Evolutionary conservation across 2,888 invertebrate species (phyloP).

Genomic region (Zele albiditarsus): DNA sequence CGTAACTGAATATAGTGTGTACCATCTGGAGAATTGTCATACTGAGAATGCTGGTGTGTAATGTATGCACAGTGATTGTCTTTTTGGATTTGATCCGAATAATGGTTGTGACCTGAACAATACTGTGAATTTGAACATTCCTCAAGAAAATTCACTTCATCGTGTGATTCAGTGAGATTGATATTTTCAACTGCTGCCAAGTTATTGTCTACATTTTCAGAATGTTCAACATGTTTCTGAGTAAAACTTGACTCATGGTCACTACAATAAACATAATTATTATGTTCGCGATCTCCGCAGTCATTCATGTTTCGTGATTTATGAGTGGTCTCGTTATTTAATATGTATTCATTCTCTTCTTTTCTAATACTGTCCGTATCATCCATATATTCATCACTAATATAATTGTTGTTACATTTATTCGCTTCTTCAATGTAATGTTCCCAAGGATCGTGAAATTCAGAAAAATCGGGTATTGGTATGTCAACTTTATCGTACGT

Average conservation of each 20-base stretch:
- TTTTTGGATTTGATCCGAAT: neutral
- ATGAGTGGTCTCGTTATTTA: neutral
- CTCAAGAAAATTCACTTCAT: neutral
- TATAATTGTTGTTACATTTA: neutral
- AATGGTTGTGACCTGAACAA: constrained; percentile 15
- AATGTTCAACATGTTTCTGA: neutral
- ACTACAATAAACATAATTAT: neutral
- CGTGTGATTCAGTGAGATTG: neutral
- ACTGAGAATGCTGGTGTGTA: constrained; percentile 35
- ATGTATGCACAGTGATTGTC: neutral
- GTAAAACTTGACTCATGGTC: neutral
- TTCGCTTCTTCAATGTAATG: constrained; percentile 73
- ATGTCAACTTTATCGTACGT: constrained; percentile 50
- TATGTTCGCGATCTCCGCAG: neutral
- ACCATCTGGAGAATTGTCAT: constrained; percentile 11
- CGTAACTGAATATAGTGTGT: constrained; percentile 7
- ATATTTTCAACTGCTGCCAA: neutral
- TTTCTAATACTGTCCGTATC: neutral
- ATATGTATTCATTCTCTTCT: constrained; percentile 23
- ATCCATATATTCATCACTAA: constrained; percentile 10
- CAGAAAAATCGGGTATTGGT: constrained; percentile 63
- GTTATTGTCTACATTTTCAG: neutral
- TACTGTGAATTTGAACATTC: neutral
- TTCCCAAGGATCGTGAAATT: constrained; percentile 84
- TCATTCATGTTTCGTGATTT: neutral